Evolutionary conservation across 2,888 invertebrate species (phyloP), one percentile per base, ranked within the genome.

Genomic region (Lithophane socia): DNA sequence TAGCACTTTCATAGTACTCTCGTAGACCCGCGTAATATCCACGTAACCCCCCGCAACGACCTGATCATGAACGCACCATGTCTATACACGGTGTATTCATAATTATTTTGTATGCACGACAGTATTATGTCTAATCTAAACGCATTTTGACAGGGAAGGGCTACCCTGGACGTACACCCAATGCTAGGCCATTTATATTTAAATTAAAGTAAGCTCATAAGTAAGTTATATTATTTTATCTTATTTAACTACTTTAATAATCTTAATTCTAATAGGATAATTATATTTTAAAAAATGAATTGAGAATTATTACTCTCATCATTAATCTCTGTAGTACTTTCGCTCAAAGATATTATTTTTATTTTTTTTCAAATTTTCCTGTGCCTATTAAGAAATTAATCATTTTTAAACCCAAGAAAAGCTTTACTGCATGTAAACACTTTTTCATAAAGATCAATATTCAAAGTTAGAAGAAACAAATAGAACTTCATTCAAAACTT

Each of bases 221-320:
- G 16, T 78, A 54, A 49, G 3, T 52, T 37, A 54, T 21, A 21
- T 21, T 68, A 24, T 44, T 4, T 44, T 49, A 54, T 44, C 18
- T 60, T 54, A 61, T 37, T 37, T 54, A 29, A 52, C 52, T 75
- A 37, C 13, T 76, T n/a, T 54, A n/a, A 29, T 61, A 56, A 21
- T 44, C 5, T 29, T 49, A 77, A 54, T 65, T 83, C 12, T 61
- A 77, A 47, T 79, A 83, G 54, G 77, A 77, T 79, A 78, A 37
- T 37, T 37, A 37, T 54, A 49, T 47, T 24, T 68, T 64, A 52
- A 54, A 21, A 72, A 21, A n/a, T 8, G n/a, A 69, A 78, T 78
- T 64, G 47, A 64, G 56, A 77, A 24, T 66, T 56, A 42, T 49
- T 49, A 24, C 54, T 42, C 21, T 84, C 54, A 21, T 67, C 2